Evolutionary conservation across 2,797 vertebrate genomes (phyloP).

Genomic region (Anniella stebbinsi): DNA sequence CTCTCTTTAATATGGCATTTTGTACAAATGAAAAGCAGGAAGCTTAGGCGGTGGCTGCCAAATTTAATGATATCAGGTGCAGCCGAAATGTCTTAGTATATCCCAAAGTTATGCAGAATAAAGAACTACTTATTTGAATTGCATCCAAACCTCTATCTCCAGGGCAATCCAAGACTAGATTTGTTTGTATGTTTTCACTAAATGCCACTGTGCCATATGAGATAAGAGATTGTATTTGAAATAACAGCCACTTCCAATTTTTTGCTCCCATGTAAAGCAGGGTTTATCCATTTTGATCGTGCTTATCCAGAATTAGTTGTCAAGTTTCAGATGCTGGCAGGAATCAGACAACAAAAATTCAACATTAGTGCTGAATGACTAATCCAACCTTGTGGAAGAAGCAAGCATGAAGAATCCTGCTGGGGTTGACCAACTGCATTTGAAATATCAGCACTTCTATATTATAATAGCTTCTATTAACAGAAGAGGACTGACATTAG

Average conservation of each 20-base stretch:
- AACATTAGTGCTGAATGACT: slow-evolving; percentile 71
- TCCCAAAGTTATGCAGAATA: slow-evolving; percentile 76
- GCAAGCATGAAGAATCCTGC: slow-evolving; percentile 55
- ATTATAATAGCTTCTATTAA: slow-evolving; percentile 78
- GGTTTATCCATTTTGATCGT: slow-evolving; percentile 83
- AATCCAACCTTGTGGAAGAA: slow-evolving; percentile 68
- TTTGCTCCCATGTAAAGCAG: slow-evolving; percentile 74
- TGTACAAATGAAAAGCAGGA: slow-evolving; percentile 55
- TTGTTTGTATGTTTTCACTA: slow-evolving; percentile 79
- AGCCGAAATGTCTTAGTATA: slow-evolving; percentile 58
- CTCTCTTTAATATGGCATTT: slow-evolving; percentile 54
- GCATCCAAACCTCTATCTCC: slow-evolving; percentile 74
- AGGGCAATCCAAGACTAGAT: slow-evolving; percentile 75
- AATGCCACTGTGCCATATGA: slow-evolving; percentile 77
- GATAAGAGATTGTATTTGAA: slow-evolving; percentile 84
- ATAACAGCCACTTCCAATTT: slow-evolving; percentile 81
- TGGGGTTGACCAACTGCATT: slow-evolving; percentile 69
- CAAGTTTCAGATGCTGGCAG: slow-evolving; percentile 81
- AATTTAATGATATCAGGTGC: slow-evolving; percentile 71
- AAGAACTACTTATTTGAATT: slow-evolving; percentile 75
- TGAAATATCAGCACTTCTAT: slow-evolving; percentile 77
- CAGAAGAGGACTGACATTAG: slow-evolving; percentile 78
- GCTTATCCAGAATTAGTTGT: slow-evolving; percentile 84
- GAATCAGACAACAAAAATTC: slow-evolving; percentile 80
- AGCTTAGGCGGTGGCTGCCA: slow-evolving; percentile 52